Evolutionary conservation across 2,113 vertebrate species (phyloP).

Genomic region (Otocyon megalotis): DNA sequence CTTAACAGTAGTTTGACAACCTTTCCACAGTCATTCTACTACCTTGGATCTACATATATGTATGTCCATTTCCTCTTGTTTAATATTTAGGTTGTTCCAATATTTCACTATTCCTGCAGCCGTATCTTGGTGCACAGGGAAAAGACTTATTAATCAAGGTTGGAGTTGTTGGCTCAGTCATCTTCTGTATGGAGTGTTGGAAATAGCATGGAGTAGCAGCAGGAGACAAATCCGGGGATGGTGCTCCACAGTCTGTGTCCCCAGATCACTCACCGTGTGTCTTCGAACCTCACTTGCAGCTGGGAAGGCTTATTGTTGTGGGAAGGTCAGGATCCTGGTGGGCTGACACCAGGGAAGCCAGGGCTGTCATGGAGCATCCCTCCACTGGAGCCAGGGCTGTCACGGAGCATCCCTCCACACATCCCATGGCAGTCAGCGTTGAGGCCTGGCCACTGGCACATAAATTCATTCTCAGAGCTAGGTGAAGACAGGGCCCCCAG

Average conservation of each 20-base stretch:
- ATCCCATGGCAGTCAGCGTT: fast-evolving
- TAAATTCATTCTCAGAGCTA: neutral
- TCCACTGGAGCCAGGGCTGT: neutral
- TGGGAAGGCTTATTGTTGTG: neutral
- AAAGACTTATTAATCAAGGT: neutral
- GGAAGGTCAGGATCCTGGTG: neutral
- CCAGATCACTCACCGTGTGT: neutral
- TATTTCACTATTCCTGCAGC: neutral
- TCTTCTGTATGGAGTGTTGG: neutral
- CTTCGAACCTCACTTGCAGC: neutral
- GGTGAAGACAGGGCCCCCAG: neutral
- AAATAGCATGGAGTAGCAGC: neutral
- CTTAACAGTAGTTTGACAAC: neutral
- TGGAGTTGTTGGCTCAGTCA: neutral
- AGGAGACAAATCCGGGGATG: neutral
- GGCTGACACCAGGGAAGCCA: neutral
- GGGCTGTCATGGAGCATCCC: neutral
- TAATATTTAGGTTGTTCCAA: neutral
- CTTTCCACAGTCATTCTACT: neutral
- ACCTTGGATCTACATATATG: neutral
- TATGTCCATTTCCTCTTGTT: neutral
- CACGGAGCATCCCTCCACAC: neutral
- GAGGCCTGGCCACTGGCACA: neutral
- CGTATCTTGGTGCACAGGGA: neutral
- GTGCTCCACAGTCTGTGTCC: neutral